These are phyloP conservation scores for Agrotis ipsilon DNA, from an alignment of 2,888 invertebrate genomes.

Conservation along the genomic window DNA sequence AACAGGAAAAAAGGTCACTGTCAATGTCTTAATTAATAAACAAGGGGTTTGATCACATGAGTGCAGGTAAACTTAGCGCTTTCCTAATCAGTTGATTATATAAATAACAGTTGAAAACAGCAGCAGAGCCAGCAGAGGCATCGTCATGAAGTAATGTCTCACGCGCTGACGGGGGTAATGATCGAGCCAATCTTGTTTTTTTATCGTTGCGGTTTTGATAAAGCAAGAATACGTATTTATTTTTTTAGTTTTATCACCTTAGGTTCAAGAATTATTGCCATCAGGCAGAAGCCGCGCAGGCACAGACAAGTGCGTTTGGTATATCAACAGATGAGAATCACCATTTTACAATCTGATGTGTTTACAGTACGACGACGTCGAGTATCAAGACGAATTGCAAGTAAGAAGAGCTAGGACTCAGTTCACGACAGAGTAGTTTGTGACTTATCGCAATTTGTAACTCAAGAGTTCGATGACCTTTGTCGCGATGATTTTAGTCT, in stretches of 20 bases:
- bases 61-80: neutral
- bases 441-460: conserved; percentile 17
- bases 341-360: conserved; percentile 34
- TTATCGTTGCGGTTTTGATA: conserved; percentile 22
- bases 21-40: neutral
- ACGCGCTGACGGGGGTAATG: conserved; percentile 32
- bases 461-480: conserved; percentile 31
- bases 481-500: conserved; percentile 11
- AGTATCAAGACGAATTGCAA: conserved; percentile 16
- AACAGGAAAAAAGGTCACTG: neutral
- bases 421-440: conserved; percentile 18
- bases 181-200: conserved; percentile 19
- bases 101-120: neutral
- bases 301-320: conserved; percentile 40
- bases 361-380: conserved; percentile 28
- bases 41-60: neutral
- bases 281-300: neutral
- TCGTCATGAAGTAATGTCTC: neutral
- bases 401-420: conserved; percentile 32
- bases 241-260: conserved; percentile 50
- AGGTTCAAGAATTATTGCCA: conserved; percentile 36
- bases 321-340: conserved; percentile 34
- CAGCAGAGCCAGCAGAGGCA: neutral
- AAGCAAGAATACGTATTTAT: conserved; percentile 33
- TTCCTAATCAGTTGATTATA: neutral